Evolutionary conservation across 2,113 vertebrate genomes (phyloP).

Genomic region (Casuarius casuarius): DNA sequence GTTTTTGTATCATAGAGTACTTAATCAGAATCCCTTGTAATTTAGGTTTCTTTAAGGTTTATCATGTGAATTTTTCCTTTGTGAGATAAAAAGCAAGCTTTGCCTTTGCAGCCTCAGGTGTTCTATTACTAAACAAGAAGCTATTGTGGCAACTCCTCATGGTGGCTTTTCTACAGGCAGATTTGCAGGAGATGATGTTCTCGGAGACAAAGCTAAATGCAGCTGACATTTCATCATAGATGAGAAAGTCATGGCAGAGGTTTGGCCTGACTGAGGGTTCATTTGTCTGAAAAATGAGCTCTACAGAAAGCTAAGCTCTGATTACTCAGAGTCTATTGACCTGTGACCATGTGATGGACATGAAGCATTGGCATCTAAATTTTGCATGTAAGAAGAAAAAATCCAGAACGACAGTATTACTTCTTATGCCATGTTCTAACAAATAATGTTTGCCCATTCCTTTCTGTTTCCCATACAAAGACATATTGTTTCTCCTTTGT

Average conservation of each 20-base stretch:
- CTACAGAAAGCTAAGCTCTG: background rate
- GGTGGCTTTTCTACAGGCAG: background rate
- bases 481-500: background rate
- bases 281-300: background rate
- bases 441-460: background rate
- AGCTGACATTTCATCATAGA: background rate
- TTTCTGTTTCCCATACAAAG: background rate
- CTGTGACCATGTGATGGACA: rapidly evolving
- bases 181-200: background rate
- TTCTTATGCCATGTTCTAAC: background rate
- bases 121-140: background rate
- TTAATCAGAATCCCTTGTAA: background rate
- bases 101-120: background rate
- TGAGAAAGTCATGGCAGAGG: background rate
- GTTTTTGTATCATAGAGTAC: background rate
- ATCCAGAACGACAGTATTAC: background rate
- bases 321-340: background rate
- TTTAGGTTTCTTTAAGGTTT: background rate
- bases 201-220: background rate
- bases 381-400: background rate
- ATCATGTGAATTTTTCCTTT: background rate
- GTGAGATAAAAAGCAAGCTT: background rate
- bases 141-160: background rate
- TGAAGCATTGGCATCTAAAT: background rate
- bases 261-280: background rate